phyloP scores from a whole-genome alignment of 2,888 invertebrate species.

The Salticus scenicus region DNA sequence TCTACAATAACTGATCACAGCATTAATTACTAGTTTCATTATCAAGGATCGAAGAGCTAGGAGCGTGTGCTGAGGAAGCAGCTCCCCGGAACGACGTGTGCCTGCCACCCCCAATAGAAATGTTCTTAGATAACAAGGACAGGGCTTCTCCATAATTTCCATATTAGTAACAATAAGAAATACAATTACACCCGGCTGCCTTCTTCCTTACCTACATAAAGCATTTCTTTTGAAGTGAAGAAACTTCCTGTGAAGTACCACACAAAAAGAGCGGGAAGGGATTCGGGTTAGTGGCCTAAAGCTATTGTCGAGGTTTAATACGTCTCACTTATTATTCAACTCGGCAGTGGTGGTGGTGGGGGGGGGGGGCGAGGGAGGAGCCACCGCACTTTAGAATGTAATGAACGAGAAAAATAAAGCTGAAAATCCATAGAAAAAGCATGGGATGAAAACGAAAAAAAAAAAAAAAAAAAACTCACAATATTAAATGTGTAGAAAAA shows the following conservation, averaged over 20 bases:
- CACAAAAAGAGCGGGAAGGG: no score
- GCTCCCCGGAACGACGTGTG: slow-evolving; percentile 45
- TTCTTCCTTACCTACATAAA: neutral
- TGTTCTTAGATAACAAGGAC: slow-evolving; percentile 66
- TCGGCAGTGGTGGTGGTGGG: no score
- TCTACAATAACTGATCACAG: slow-evolving; percentile 70
- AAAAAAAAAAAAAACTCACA: no score
- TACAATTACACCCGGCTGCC: neutral
- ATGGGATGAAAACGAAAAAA: no score
- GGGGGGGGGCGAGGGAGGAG: no score
- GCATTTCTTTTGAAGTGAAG: neutral
- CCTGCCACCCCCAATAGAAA: slow-evolving; percentile 61
- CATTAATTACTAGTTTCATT: slow-evolving; percentile 71
- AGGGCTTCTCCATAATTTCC: slow-evolving; percentile 65
- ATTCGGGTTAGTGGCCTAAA: no score
- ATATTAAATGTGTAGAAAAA: no score
- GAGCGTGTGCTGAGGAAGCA: slow-evolving; percentile 65
- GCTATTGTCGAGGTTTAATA: no score
- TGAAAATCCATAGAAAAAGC: no score
- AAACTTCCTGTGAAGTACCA: neutral
- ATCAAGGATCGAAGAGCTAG: slow-evolving; percentile 70
- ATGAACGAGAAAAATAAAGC: no score
- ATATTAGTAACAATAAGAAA: slow-evolving; percentile 62
- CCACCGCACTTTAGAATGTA: no score
- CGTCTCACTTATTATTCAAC: no score